These are phyloP conservation scores for Aldrovandia affinis DNA, from an alignment of 2,797 vertebrate genomes.

Conservation along the genomic window DNA sequence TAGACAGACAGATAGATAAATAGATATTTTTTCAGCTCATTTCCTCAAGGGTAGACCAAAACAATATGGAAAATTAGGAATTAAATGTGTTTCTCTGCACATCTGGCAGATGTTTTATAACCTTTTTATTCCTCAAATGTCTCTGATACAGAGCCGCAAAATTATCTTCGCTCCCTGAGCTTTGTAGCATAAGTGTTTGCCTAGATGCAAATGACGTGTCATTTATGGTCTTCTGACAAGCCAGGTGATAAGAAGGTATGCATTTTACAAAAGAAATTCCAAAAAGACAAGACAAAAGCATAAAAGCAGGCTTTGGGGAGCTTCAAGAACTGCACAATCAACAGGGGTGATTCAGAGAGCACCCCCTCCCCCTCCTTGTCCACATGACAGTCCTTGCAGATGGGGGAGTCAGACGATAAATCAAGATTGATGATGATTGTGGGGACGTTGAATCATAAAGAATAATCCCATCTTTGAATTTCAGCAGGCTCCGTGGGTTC, in stretches of 20 bases:
- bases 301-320: conserved; percentile 38
- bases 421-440: conserved; percentile 65
- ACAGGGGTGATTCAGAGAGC: neutral
- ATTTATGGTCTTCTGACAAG: conserved; percentile 12
- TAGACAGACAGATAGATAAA: too few species aligned
- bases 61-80: too few species aligned
- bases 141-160: neutral
- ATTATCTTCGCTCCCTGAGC: neutral
- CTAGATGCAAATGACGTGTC: neutral
- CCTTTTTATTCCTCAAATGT: neutral
- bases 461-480: neutral
- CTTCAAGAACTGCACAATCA: conserved; percentile 31
- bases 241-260: conserved; percentile 25
- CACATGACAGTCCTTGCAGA: conserved; percentile 29
- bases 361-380: conserved; percentile 28
- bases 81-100: neutral
- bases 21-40: too few species aligned
- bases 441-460: neutral
- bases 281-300: conserved; percentile 26
- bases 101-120: neutral
- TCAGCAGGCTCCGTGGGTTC: neutral
- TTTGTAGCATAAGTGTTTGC: neutral
- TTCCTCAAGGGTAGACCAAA: too few species aligned
- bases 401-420: conserved; percentile 37
- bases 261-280: neutral